These are phyloP conservation scores for Aricia artaxerxes DNA, from an alignment of 2,888 invertebrate species.

Conservation along the genomic window DNA sequence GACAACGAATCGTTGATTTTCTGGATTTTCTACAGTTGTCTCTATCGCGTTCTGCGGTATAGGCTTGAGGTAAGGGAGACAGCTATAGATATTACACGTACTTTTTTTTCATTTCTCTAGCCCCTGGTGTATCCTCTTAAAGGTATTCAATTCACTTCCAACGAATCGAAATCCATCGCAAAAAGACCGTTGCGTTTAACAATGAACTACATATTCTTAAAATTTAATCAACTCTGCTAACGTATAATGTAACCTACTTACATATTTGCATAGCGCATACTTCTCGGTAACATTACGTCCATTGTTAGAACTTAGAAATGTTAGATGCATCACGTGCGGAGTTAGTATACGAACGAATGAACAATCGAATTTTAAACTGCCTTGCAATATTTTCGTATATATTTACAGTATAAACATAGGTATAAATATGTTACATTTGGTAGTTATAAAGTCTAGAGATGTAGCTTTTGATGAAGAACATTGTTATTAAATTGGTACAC, in stretches of 20 bases:
- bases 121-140: too few species aligned
- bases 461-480: neutral
- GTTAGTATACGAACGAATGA: neutral
- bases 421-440: too few species aligned
- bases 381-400: neutral
- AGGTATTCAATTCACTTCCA: neutral
- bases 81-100: too few species aligned
- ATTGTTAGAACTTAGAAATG: neutral
- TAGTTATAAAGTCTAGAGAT: neutral
- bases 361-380: neutral
- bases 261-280: neutral
- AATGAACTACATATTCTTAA: neutral
- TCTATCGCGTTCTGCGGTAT: too few species aligned
- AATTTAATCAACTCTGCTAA: neutral
- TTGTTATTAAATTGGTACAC: neutral
- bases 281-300: neutral
- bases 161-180: neutral
- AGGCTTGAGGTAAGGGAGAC: too few species aligned
- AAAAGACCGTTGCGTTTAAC: neutral
- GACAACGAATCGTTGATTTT: too few species aligned
- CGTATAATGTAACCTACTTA: conserved; percentile 1
- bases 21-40: too few species aligned
- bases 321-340: neutral
- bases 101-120: too few species aligned
- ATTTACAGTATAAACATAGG: too few species aligned